These are phyloP conservation scores for Plectropomus leopardus DNA, from an alignment of 2,113 vertebrate genomes.

Conservation along the genomic window DNA sequence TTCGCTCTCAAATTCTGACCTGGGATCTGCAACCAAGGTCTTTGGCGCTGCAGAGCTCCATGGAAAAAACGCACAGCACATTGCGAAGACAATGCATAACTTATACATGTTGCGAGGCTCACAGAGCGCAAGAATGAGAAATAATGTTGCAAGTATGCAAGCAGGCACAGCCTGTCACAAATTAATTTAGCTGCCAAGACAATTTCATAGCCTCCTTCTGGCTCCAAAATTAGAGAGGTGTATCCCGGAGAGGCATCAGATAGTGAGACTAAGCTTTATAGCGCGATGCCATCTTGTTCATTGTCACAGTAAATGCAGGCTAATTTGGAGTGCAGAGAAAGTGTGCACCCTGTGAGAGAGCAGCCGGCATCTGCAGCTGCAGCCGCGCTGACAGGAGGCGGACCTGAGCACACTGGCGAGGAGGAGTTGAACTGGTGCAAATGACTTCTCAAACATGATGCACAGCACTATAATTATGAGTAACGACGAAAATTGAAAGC, in stretches of 20 bases:
- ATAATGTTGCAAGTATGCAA: neutral
- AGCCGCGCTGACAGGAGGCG: conserved; percentile 60
- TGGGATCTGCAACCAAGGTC: conserved; percentile 11
- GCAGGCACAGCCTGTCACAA: conserved; percentile 44
- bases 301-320: conserved; percentile 6
- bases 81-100: conserved; percentile 45
- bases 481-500: fast-evolving
- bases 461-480: neutral
- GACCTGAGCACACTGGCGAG: conserved; percentile 23
- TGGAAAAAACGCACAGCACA: conserved; percentile 62
- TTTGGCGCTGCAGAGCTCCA: conserved; percentile 62
- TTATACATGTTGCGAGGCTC: conserved; percentile 63
- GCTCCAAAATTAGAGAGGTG: conserved; percentile 8
- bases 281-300: conserved; percentile 28
- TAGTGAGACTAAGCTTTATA: conserved; percentile 3
- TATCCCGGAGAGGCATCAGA: conserved; percentile 1
- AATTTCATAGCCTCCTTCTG: conserved; percentile 41
- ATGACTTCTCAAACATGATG: neutral
- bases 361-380: conserved; percentile 60
- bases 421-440: conserved; percentile 59
- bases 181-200: conserved; percentile 20
- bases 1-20: conserved; percentile 6
- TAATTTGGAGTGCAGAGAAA: neutral
- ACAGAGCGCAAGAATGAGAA: neutral
- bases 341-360: conserved; percentile 22